phyloP scores from a whole-genome alignment of 2,888 invertebrate genomes.

The Acleris literana region DNA sequence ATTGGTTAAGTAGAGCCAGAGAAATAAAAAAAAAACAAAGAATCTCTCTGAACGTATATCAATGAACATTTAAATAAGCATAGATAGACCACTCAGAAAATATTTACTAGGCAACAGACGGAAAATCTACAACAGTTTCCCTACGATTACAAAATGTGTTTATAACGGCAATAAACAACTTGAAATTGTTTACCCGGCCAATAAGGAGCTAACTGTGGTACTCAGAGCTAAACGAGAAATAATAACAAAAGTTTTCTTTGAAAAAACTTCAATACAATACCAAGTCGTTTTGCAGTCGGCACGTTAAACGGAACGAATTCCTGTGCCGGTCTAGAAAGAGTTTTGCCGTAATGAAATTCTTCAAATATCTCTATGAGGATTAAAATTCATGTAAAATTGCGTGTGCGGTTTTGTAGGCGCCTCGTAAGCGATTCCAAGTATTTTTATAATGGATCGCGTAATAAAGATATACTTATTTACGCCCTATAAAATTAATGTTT shows the following conservation, averaged over 20 bases:
- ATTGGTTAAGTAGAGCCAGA: too few relatives aligned
- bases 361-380: constrained; percentile 71
- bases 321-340: constrained; percentile 63
- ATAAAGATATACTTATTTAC: constrained; percentile 16
- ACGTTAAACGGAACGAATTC: constrained; percentile 72
- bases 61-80: too few relatives aligned
- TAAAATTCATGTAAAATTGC: constrained; percentile 72
- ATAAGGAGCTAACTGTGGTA: constrained; percentile 13
- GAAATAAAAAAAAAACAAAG: too few relatives aligned
- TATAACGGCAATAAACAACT: constrained; percentile 5
- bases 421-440: constrained; percentile 40
- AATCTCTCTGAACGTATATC: too few relatives aligned
- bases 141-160: background rate
- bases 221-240: constrained; percentile 51
- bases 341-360: constrained; percentile 80
- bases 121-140: background rate
- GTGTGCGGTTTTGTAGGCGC: constrained; percentile 46
- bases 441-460: constrained; percentile 41
- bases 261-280: constrained; percentile 69
- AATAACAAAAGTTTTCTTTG: constrained; percentile 66
- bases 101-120: too few relatives aligned
- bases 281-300: constrained; percentile 59
- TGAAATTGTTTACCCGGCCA: constrained; percentile 26
- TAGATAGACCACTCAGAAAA: too few relatives aligned
- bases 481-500: background rate